Base-by-base conservation (phyloP, 2,113 vertebrate genomes). In the Meleagris gallopavo region DNA sequence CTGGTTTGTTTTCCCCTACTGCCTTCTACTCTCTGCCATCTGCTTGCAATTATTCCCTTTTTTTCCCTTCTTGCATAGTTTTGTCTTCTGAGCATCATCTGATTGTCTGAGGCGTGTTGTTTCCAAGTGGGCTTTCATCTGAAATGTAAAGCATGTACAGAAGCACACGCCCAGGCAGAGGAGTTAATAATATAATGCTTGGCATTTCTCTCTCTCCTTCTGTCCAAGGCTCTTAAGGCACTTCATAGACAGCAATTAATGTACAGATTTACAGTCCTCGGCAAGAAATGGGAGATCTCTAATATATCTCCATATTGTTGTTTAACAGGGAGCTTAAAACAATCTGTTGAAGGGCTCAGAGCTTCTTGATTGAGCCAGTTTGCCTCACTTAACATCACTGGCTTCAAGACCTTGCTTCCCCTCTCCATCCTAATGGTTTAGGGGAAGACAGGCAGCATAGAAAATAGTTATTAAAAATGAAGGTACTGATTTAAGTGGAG, bases 141-240 rank as follows among this genome's bases (percentile, higher is more conserved):
- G 86, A 82, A 83, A 66, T 41, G 93, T 67, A 88, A 27, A 91
- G 91, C 91, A 25, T 93, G 94, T 71, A 32, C 93, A 25, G 5
- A 85, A 79, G 94, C 96, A 83, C 94, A 93, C 95, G 92, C 95
- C 95, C 93, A 94, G 87, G 96, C 89, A 95, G 90, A 88, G 87
- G 65, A 94, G 91, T 91, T 95, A 95, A 96, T 97, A 95, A 92
- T 91, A 94, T 84, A 94, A 95, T 71, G 94, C 88, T 93, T 94
- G 93, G 93, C 92, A 91, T 90, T 91, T 94, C 95, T 90, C 83
- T 91, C 65, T 2, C 90, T 91, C 96, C 96, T 96, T 88, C 91
- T 94, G 93, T 78, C 95, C 95, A 91, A 92, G 92, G 92, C 91
- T 95, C 89, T 90, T 60, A 60, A 96, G 94, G 91, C 94, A 32